A percentile compares a stretch with the other conserved stretches of the same genome.
Conservation (phyloP, 92 coral and sea anemone species). For the Porites lobata region DNA sequence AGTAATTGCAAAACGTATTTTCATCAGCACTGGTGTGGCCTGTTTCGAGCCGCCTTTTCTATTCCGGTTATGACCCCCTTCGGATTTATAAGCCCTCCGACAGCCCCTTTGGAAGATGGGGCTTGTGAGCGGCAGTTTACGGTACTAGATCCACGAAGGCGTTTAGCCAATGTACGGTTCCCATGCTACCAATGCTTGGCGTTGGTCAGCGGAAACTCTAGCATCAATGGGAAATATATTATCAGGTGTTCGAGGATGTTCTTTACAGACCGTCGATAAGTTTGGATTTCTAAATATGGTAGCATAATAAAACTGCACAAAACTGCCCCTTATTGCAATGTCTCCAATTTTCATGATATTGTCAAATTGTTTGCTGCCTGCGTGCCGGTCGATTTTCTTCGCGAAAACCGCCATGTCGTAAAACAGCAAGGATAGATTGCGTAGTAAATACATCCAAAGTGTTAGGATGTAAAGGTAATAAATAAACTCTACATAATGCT, state of each 20-base stretch:
- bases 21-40: too few species aligned
- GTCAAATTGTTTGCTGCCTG: conserved; percentile 38
- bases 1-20: too few species aligned
- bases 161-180: conserved; percentile 16
- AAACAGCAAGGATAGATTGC: conserved; percentile 64
- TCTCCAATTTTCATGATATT: conserved; percentile 48
- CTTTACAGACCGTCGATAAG: conserved; percentile 72
- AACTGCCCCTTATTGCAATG: conserved; percentile 72
- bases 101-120: too few species aligned
- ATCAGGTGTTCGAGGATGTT: conserved; percentile 26
- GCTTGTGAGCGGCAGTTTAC: too few species aligned
- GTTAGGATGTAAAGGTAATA: conserved; percentile 63
- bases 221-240: not conserved
- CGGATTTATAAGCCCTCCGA: too few species aligned
- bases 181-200: not conserved
- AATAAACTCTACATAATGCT: conserved; percentile 18
- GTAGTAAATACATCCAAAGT: conserved; percentile 71
- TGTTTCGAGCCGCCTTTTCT: too few species aligned
- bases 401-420: conserved; percentile 73
- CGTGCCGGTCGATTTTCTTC: conserved; percentile 54
- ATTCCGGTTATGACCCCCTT: too few species aligned
- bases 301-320: conserved; percentile 80
- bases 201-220: not conserved
- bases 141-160: not conserved
- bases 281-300: conserved; percentile 73